Base-by-base conservation (phyloP, 1,140 invertebrate genomes). In the Delia radicum region DNA sequence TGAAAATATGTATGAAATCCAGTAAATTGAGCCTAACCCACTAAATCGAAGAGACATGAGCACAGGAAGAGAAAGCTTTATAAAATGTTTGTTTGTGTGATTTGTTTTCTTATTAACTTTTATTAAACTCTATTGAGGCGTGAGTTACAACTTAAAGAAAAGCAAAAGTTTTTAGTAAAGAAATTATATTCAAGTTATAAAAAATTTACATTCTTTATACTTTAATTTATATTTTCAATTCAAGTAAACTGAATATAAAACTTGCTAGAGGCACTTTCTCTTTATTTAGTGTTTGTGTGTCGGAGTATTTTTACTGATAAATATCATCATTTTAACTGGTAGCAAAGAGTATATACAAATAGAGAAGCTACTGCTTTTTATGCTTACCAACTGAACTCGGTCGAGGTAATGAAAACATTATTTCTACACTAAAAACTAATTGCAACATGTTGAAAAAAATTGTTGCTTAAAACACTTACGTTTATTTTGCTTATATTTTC, bases 91-190 rank as follows among this genome's bases (percentile, higher is more conserved):
- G 18, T 21, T 55, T 55, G 48, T 8, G 48, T n/a, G 24, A 55
- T 55, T 55, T 55, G 48, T 55, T n/a, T n/a, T n/a, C n/a, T n/a
- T n/a, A n/a, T n/a, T n/a, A n/a, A n/a, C n/a, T n/a, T n/a, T n/a
- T 55, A 18, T 21, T 55, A 55, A 18, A 55, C 48, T 55, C 48
- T 69, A 33, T 10, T 69, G 29, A 31, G 65, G 65, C 31, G 29
- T 69, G 65, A 69, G 65, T 33, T 33, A 69, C 65, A 69, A 69
- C n/a, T 69, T 69, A 37, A 69, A 69, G 65, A 69, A 69, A 69
- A 69, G 65, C 65, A 69, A 69, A 69, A 69, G 65, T 69, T 69
- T 69, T 24, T 33, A 37, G n/a, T 21, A 10, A 69, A 33, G 37
- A 33, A 37, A 15, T 18, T 21, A 12, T 37, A 69, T 33, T 27